Percentiles rank a stretch among this genome's conserved stretches.
Evolutionary conservation across 2,888 invertebrate genomes (phyloP).

Genomic region (Saturnia pavonia): DNA sequence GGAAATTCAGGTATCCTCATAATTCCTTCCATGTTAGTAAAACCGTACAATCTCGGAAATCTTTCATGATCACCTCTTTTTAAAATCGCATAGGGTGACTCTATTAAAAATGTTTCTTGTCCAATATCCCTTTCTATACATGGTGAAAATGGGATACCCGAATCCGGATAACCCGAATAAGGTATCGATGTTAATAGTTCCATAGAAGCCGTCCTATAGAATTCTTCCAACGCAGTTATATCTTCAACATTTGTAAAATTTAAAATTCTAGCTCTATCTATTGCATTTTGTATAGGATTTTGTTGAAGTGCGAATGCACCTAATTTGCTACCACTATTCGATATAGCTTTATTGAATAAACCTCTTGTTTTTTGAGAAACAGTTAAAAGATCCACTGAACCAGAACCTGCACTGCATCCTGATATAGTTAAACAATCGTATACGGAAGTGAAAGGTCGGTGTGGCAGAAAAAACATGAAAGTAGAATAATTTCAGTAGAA

Average conservation of each 20-base stretch:
- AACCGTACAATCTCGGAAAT: conserved; percentile 43
- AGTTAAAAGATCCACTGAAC: conserved; percentile 44
- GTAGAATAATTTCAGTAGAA: too few species aligned
- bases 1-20: conserved; percentile 32
- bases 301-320: conserved; percentile 40
- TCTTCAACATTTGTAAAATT: conserved; percentile 40
- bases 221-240: conserved; percentile 43
- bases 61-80: conserved; percentile 29
- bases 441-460: too few species aligned
- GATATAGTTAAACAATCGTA: conserved; percentile 45
- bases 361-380: conserved; percentile 44
- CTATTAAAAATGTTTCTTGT: conserved; percentile 36
- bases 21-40: conserved; percentile 47
- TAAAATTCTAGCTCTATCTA: conserved; percentile 38
- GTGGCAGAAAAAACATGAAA: too few species aligned
- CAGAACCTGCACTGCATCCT: conserved; percentile 52
- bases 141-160: conserved; percentile 30
- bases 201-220: conserved; percentile 42
- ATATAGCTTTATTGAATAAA: conserved; percentile 48
- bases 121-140: conserved; percentile 39
- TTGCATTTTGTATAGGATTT: conserved; percentile 47
- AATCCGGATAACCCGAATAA: conserved; percentile 11
- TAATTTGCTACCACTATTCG: conserved; percentile 45
- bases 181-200: conserved; percentile 22
- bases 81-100: conserved; percentile 37